A percentile compares a stretch with the other conserved stretches of the same genome.
These are phyloP conservation scores for Gyrodactylus bullatarudis DNA, from an alignment of 1,140 invertebrate species.

Conservation along the genomic window DNA sequence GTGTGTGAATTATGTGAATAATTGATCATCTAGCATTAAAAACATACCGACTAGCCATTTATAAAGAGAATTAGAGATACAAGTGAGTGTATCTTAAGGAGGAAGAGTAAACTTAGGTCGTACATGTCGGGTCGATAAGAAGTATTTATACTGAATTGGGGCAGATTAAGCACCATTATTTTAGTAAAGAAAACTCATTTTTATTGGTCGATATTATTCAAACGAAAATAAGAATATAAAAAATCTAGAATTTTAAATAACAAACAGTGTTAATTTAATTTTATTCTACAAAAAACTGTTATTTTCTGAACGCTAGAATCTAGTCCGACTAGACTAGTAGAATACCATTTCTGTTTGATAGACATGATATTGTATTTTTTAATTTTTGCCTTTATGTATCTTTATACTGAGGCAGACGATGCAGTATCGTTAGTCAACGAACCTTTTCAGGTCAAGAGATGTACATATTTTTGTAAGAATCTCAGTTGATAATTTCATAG, in stretches of 20 bases:
- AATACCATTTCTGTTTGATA: no score
- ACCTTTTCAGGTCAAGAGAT: background rate
- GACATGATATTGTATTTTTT: no score
- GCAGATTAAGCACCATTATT: background rate
- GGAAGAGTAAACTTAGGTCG: background rate
- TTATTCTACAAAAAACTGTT: no score
- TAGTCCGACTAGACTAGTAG: no score
- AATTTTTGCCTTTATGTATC: no score
- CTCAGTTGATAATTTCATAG: slow-evolving; percentile 10
- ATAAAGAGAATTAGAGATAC: background rate
- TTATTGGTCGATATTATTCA: background rate
- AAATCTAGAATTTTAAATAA: no score
- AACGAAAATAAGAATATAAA: background rate
- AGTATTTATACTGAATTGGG: background rate
- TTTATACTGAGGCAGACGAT: no score
- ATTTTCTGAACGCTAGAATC: no score
- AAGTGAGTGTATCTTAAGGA: background rate
- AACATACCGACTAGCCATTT: background rate
- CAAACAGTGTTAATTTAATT: no score
- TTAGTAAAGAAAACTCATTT: background rate
- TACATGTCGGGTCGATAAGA: background rate
- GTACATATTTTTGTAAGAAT: background rate
- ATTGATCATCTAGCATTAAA: background rate
- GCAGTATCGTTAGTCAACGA: background rate
- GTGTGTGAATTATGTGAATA: no score